Evolutionary conservation across 1,140 invertebrate species (phyloP), one percentile per base, ranked within the genome.

Genomic region (Riptortus pedestris): DNA sequence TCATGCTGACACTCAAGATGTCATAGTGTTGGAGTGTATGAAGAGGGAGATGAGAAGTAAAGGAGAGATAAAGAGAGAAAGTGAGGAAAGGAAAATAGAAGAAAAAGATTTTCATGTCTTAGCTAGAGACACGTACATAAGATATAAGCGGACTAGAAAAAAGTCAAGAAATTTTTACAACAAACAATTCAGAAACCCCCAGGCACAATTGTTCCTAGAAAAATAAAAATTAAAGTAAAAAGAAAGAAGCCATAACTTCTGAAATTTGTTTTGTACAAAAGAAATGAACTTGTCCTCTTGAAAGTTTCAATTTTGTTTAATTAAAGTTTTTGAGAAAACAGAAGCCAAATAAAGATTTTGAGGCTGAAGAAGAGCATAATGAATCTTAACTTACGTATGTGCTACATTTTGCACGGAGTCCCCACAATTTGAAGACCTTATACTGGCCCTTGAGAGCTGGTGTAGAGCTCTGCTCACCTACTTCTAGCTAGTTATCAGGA

Each of bases 201-300:
- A 38, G 14, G 14, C 31, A 7, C 5, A 38, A 38, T 38, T 38
- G 5, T 38, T 5, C 31, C 31, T 14, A 38, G 14, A 38, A 7
- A 38, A 38, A 38, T 7, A 38, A 38, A 38, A 38, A 38, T 7
- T 38, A 38, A 38, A 7, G 5, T 38, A 47, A 45, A 48, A 33
- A 38, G 29, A 48, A 22, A 45, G 57, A 47, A 65, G 26, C 47
- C 28, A 57, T 31, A 48, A 9, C 1, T 27, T 47, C 47, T n/a
- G 48, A 63, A 63, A 38, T 60, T 38, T 29, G n/a, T 64, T 26
- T 47, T 59, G 27, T 59, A 65, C 55, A 65, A 65, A 14, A 58
- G 52, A 1, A 28, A 62, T 26, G 14, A 18, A 24, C 33, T 60
- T 63, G 26, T 24, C 52, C 47, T 28, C 22, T 47, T 29, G 45